Evolutionary conservation across 53 echinoderm and acorn worm species (phyloP).

Genomic region (Crossaster papposus): DNA sequence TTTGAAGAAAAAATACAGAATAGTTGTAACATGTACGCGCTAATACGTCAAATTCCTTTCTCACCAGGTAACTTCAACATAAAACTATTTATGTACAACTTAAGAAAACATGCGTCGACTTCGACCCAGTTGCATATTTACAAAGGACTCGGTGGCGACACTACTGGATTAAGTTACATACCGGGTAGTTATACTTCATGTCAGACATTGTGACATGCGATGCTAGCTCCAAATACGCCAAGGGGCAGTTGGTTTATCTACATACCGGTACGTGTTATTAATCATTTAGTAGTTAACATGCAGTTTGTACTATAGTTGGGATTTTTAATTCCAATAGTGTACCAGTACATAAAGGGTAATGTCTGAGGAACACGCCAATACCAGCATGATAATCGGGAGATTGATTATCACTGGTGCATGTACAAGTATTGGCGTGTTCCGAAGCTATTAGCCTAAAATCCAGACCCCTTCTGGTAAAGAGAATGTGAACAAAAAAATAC

Average conservation of each 20-base stretch:
- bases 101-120: background rate
- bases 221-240: background rate
- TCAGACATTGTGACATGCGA: background rate
- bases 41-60: background rate
- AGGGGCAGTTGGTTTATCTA: background rate
- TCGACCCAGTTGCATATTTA: slow-evolving; percentile 4
- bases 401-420: too few relatives aligned
- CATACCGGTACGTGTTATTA: background rate
- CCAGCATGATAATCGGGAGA: too few relatives aligned
- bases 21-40: background rate
- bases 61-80: background rate
- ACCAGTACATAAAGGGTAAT: too few relatives aligned
- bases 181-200: background rate
- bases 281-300: too few relatives aligned
- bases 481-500: too few relatives aligned
- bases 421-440: too few relatives aligned
- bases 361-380: too few relatives aligned
- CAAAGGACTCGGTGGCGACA: background rate
- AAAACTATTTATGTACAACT: background rate
- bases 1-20: background rate
- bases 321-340: too few relatives aligned
- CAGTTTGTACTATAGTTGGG: too few relatives aligned
- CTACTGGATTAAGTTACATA: background rate
- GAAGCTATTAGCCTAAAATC: too few relatives aligned
- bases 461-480: too few relatives aligned